A percentile compares a stretch with the other conserved stretches of the same genome.
Evolutionary conservation across 2,113 vertebrate genomes (phyloP).

Genomic region (Lethenteron reissneri): DNA sequence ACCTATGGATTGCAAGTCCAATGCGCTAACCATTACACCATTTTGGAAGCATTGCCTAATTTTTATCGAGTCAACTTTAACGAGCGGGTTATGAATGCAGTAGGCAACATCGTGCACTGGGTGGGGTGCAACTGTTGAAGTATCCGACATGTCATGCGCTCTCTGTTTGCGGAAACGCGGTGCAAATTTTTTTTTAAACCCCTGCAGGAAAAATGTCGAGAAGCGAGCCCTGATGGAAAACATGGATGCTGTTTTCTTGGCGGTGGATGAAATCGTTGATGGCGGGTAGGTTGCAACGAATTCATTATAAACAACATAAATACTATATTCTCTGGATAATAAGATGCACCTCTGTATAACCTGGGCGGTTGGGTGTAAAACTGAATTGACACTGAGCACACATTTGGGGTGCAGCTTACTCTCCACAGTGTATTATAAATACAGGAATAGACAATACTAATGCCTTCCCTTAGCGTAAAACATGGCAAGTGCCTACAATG

Average conservation of each 20-base stretch:
- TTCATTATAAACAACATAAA: not conserved
- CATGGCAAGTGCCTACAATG: too few relatives aligned
- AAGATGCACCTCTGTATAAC: not conserved
- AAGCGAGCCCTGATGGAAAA: constrained; percentile 43
- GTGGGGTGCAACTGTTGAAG: too few relatives aligned
- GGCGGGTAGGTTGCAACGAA: constrained; percentile 28
- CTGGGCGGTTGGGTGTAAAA: not conserved
- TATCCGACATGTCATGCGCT: too few relatives aligned
- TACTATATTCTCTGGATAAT: not conserved
- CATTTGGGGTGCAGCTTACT: not conserved
- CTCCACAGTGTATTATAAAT: not conserved
- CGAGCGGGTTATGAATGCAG: too few relatives aligned
- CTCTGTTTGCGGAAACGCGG: too few relatives aligned
- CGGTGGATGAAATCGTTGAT: constrained; percentile 58
- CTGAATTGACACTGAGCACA: not conserved
- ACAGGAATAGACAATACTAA: not conserved
- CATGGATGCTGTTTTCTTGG: constrained; percentile 40
- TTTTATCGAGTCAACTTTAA: too few relatives aligned
- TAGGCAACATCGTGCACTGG: too few relatives aligned
- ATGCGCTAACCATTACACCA: too few relatives aligned
- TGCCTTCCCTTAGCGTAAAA: too few relatives aligned
- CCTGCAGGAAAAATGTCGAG: constrained; percentile 44
- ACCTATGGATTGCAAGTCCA: too few relatives aligned
- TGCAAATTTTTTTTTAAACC: constrained; percentile 2
- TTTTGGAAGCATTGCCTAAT: too few relatives aligned